Evolutionary conservation across 2,888 invertebrate genomes (phyloP), one percentile per base, ranked within the genome.

Genomic region (Heliconius aoede): DNA sequence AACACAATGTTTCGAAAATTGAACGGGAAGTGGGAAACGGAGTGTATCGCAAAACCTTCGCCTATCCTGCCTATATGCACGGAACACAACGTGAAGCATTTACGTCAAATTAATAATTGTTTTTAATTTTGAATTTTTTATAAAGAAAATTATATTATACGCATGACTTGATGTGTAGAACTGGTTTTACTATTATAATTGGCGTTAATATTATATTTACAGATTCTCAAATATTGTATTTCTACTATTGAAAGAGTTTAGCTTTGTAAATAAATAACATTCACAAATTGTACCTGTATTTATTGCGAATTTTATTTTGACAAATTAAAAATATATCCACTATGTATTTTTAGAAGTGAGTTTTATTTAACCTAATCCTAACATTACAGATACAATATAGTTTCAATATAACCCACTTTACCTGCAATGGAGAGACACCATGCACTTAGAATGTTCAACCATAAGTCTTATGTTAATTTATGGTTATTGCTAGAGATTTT

Each of bases 191-290:
- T 60, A 72, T 74, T 78, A 76, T 83, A 77, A 83, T 85, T 86
- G 85, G 84, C 84, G 82, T 82, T 82, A 82, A 84, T 55, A 83
- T 84, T 82, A 81, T 80, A 78, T 74, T 78, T 75, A 55, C n/a
- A 55, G 55, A 55, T 55, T 26, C 15, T 75, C 68, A 81, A 82
- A 51, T 55, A 69, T 64, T 73, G 71, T 76, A 58, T 77, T 84
- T 73, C 65, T 76, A 58, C 78, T 84, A 82, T 81, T 81, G 78
- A 84, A 84, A 83, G 79, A 79, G 83, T 83, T 78, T 83, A 86
- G 91, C 92, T 91, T 89, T 91, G 90, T 91, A 91, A 89, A 92
- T 91, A 91, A 89, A 92, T 90, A 85, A 88, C 72, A 87, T 85
- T 83, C 78, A 83, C 78, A 89, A 91, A 92, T 90, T 90, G 89